Evolutionary conservation across 1,140 invertebrate species (phyloP), one percentile per base, ranked within the genome.

Genomic region (Drosophila kepulauana): DNA sequence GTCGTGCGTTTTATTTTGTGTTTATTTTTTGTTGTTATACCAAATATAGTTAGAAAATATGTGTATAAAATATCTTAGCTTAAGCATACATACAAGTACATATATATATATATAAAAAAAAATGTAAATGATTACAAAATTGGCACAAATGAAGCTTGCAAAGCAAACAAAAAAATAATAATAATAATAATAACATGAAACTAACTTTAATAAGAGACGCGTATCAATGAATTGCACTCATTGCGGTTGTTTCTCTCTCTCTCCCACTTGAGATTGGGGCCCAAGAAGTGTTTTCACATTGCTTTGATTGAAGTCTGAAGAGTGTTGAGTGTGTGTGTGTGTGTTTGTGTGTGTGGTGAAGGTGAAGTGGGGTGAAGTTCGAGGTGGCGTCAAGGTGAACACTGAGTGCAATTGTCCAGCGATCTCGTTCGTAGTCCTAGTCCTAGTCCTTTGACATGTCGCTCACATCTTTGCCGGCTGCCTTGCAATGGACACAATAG

Each of bases 401-500:
- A 10, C 25, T 25, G 20, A 54, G 28, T 20, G 35, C 30, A 13
- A 35, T 45, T 45, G 5, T 10, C 52, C 25, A 25, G 20, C 35
- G 45, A 15, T 8, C 16, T 35, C 61, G 20, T 25, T 33, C 28
- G 59, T 56, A 25, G 20, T 25, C 3, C 62, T 56, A 20, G 20
- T 20, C 20, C 65, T 75, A 71, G 25, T 88, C 81, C 28, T 72
- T 49, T 16, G 10, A 20, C 8, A 33, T 59, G 48, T 57, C 48
- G 52, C 43, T 33, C 48, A 28, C 46, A 63, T 88, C 75, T 57
- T 65, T 89, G 25, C 56, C 62, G 20, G 51, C 46, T n/a, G 78
- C 58, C 78, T 89, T 88, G 61, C 85, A 88, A 13, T 88, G 81
- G 13, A 81, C 41, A 7, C 85, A 88, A 5, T 88, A 88, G 25